These are phyloP conservation scores for Conomelus anceps DNA, from an alignment of 2,888 invertebrate species.

Conservation along the genomic window DNA sequence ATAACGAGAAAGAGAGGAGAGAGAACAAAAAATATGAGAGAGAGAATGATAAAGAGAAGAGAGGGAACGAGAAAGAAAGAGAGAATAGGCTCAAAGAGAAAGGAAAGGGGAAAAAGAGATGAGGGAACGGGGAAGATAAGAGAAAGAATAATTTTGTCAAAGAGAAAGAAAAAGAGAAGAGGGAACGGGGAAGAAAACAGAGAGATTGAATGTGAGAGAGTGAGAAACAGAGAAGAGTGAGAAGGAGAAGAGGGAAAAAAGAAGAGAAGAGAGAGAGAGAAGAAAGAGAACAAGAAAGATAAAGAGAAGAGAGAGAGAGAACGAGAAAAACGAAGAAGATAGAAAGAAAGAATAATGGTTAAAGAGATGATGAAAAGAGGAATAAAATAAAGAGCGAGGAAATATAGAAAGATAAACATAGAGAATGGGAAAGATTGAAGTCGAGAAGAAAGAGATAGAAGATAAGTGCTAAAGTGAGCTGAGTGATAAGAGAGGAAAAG, in stretches of 20 bases:
- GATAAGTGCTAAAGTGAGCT: neutral
- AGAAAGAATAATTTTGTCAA: neutral
- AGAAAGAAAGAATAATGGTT: neutral
- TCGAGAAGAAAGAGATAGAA: neutral
- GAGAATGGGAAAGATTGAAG: neutral
- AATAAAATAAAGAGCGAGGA: neutral
- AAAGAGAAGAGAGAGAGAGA: neutral
- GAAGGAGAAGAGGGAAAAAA: neutral
- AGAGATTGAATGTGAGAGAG: neutral
- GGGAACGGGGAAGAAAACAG: neutral
- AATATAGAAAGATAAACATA: neutral
- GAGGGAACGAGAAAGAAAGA: neutral
- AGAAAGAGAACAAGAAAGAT: neutral
- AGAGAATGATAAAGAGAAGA: slow-evolving; percentile 1
- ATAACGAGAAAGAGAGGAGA: too few relatives aligned
- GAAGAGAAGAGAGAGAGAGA: neutral
- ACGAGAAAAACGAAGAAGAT: neutral
- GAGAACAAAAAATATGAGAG: too few relatives aligned
- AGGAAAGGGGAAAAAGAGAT: neutral
- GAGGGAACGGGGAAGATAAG: neutral
- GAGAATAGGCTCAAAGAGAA: neutral
- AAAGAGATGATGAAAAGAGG: neutral
- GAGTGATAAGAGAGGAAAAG: neutral
- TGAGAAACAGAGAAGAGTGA: too few relatives aligned
- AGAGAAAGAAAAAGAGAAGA: neutral